These are phyloP conservation scores for Acromyrmex charruanus DNA, from an alignment of 1,140 invertebrate genomes.

Conservation along the genomic window DNA sequence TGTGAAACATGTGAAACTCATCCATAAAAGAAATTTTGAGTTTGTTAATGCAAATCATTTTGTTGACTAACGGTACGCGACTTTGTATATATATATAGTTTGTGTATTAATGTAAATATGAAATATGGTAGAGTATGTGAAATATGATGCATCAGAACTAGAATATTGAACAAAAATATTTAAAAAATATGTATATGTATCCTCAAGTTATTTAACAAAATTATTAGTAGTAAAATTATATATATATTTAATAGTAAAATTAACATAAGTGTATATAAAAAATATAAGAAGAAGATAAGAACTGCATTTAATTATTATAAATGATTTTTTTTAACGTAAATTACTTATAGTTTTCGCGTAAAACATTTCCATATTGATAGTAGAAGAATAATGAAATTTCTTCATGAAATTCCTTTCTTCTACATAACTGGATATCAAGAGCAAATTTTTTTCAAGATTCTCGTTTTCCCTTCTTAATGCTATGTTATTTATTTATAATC, in stretches of 20 bases:
- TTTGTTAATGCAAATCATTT: conserved; percentile 24
- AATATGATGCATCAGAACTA: not conserved
- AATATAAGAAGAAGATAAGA: not conserved
- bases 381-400: not conserved
- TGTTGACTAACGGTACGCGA: conserved; percentile 1
- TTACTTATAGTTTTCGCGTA: not conserved
- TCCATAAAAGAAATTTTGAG: conserved; percentile 16
- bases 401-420: no score
- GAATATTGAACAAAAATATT: no score
- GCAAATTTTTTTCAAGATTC: not conserved
- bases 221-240: not conserved
- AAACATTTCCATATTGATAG: not conserved
- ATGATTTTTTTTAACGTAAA: not conserved
- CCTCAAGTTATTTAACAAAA: not conserved
- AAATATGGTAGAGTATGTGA: no score
- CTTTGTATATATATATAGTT: not conserved
- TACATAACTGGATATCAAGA: not conserved
- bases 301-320: not conserved
- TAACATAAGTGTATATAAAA: not conserved
- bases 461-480: not conserved
- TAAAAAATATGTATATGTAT: not conserved
- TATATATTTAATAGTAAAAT: not conserved
- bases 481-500: not conserved
- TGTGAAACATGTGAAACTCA: not conserved
- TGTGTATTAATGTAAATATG: not conserved